Conservation (phyloP, 2,888 invertebrate genomes). For the Athalia rosae region DNA sequence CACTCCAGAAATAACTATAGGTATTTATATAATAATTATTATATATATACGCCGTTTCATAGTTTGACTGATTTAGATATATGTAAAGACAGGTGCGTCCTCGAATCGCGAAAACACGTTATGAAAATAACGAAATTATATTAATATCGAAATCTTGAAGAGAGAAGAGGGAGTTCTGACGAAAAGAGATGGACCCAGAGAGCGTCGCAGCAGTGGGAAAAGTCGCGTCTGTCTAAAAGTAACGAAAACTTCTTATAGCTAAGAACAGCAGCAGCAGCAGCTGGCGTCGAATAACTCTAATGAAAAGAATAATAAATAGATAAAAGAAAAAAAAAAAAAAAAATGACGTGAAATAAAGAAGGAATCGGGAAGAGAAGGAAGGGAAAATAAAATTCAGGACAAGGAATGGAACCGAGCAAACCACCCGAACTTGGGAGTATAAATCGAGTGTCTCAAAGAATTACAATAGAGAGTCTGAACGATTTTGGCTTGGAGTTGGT, state of each 20-base stretch:
- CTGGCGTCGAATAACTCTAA: background rate
- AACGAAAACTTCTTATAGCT: background rate
- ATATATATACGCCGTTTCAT: no score
- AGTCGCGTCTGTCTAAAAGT: background rate
- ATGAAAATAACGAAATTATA: no score
- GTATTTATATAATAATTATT: no score
- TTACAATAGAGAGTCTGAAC: constrained; percentile 6
- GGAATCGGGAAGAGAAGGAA: background rate
- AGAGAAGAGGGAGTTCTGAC: background rate
- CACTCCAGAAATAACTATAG: no score
- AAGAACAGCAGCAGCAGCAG: background rate
- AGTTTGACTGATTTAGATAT: no score
- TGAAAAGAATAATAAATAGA: no score
- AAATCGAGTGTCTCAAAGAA: background rate
- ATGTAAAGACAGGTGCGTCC: no score
- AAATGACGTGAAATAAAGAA: background rate
- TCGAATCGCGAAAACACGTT: no score
- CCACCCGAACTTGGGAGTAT: constrained; percentile 55
- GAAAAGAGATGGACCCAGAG: background rate
- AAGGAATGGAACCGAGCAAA: constrained; percentile 66
- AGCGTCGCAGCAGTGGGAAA: constrained; percentile 2
- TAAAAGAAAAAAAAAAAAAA: background rate
- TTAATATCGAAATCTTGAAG: background rate
- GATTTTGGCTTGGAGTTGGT: constrained; percentile 25
- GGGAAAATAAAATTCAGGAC: background rate